These are phyloP conservation scores for Anisognathus igniventris DNA, from an alignment of 2,797 vertebrate genomes.

Conservation along the genomic window DNA sequence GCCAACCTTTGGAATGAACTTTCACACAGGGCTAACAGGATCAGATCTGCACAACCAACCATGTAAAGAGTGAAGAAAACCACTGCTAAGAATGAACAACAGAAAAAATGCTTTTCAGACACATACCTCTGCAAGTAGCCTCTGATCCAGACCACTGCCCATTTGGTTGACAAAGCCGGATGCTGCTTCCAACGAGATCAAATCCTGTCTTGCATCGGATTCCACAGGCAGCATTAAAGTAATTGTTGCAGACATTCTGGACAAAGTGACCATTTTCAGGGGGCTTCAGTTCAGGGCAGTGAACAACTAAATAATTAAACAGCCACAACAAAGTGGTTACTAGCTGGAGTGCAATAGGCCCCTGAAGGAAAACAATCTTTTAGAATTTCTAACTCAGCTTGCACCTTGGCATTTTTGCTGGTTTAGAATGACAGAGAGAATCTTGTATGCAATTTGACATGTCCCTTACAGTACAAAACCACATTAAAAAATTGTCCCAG, in stretches of 20 bases:
- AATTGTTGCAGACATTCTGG: slow-evolving; percentile 91
- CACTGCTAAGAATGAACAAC: not conserved
- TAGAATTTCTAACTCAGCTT: not conserved
- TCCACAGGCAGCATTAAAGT: slow-evolving; percentile 92
- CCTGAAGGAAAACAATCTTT: not conserved
- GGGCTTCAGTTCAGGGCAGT: slow-evolving; percentile 83
- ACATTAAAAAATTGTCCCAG: not conserved
- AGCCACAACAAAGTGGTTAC: not conserved
- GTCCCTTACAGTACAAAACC: not conserved
- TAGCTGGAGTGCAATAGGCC: not conserved
- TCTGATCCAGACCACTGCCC: slow-evolving; percentile 90
- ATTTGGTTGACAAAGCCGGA: slow-evolving; percentile 88
- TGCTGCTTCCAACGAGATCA: slow-evolving; percentile 88
- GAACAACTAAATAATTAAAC: slow-evolving; percentile 79
- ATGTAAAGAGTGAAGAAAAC: not conserved
- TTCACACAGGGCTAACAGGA: not conserved
- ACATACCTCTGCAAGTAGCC: slow-evolving; percentile 85
- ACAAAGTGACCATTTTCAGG: slow-evolving; percentile 93
- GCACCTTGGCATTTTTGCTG: not conserved
- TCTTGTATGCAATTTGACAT: not conserved
- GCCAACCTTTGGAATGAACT: not conserved
- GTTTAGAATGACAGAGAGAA: not conserved
- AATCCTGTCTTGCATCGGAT: slow-evolving; percentile 88
- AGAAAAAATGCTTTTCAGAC: not conserved
- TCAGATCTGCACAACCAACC: not conserved